Conservation (phyloP, 2,888 invertebrate genomes). For the Archips crataeganus region DNA sequence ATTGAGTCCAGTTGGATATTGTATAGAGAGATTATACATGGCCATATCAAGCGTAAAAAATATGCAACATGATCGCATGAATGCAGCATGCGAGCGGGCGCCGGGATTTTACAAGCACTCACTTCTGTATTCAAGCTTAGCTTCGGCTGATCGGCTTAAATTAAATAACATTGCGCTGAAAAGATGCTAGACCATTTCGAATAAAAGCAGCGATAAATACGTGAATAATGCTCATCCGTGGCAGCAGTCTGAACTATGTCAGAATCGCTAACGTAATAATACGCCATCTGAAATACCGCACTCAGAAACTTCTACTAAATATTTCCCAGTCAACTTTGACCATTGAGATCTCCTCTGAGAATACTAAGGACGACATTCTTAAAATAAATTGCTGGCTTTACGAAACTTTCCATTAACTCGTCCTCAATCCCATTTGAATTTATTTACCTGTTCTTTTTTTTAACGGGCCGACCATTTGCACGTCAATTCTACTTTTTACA, state of each 20-base stretch:
- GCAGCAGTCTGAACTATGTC: not conserved
- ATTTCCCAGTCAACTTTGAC: slow-evolving; percentile 10
- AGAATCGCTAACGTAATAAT: not conserved
- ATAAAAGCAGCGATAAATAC: not conserved
- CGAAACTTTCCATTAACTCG: not conserved
- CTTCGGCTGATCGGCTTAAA: slow-evolving; percentile 19
- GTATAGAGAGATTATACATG: slow-evolving; percentile 11
- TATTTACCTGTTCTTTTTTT: not conserved
- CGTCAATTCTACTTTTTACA: not conserved
- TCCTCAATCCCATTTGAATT: not conserved
- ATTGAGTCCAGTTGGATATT: slow-evolving; percentile 10
- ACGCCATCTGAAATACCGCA: not conserved
- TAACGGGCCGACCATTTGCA: not conserved
- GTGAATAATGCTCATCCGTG: no score
- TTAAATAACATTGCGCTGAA: slow-evolving; percentile 20
- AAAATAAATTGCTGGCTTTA: slow-evolving; percentile 1
- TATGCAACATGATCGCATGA: slow-evolving; percentile 17
- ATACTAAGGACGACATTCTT: not conserved
- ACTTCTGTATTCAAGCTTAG: slow-evolving; percentile 28
- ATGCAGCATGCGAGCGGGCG: not conserved
- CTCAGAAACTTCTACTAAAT: slow-evolving; percentile 2
- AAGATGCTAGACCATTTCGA: not conserved
- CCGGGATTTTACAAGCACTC: slow-evolving; percentile 23
- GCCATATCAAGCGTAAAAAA: slow-evolving; percentile 19
- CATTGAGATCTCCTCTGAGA: slow-evolving; percentile 3